These are phyloP conservation scores for Tethya wilhelma DNA, from an alignment of 37 sponge, comb jelly and placozoan genomes.

Conservation along the genomic window DNA sequence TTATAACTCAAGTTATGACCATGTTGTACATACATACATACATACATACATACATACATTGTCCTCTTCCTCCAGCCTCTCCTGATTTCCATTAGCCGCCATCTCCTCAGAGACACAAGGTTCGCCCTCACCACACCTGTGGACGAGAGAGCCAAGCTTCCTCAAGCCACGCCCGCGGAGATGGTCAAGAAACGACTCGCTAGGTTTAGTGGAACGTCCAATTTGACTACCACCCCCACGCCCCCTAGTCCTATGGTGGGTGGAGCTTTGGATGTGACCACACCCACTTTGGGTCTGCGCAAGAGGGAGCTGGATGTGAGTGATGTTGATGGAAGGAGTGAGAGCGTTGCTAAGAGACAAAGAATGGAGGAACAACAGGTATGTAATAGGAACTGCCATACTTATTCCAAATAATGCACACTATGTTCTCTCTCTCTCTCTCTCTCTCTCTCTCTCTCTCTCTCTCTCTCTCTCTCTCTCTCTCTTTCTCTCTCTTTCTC, in stretches of 20 bases:
- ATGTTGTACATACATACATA: too few species aligned
- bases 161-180: background rate
- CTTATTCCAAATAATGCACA: too few species aligned
- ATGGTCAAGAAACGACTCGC: background rate
- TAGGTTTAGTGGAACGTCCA: background rate
- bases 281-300: too few species aligned
- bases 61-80: background rate
- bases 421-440: constrained; percentile 13
- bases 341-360: too few species aligned
- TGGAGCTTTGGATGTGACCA: too few species aligned
- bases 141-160: background rate
- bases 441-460: background rate
- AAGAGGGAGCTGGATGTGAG: too few species aligned
- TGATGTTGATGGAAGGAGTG: too few species aligned
- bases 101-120: background rate
- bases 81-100: background rate
- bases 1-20: too few species aligned
- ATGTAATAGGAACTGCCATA: too few species aligned
- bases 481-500: background rate
- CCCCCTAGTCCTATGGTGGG: too few species aligned
- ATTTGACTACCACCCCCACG: background rate
- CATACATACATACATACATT: background rate
- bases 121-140: background rate
- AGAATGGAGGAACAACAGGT: too few species aligned
- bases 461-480: background rate